Base-by-base conservation (phyloP, 2,888 invertebrate species). In the Dione vanillae region DNA sequence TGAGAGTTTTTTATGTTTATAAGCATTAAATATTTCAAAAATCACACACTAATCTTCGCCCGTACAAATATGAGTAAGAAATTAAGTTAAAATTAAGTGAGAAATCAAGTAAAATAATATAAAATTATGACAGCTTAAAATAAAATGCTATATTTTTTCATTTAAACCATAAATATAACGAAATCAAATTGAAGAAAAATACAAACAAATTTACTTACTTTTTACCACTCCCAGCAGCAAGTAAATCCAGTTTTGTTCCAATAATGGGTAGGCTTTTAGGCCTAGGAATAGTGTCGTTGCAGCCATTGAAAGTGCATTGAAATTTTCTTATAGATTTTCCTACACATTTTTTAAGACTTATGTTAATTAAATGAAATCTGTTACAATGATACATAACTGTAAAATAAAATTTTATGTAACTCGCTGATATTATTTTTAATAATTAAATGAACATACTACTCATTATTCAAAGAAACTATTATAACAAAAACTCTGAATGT, bases 231-330 rank as follows among this genome's bases (percentile, higher is more conserved):
- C 92, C 91, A 69, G 87, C 82, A 16, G 80, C 75, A 40, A 88
- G 81, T 62, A 94, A 86, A 76, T 94, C 91, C 71, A 94, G 82
- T 76, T 91, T 89, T n/a, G 94, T 94, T 1, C 94, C 94, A 72
- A 95, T 76, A 35, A 94, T 5, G 2, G 95, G 95, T 65, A 94
- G 79, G 47, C 91, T 85, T 82, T 82, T 93, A 12, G 94, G 90
- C 75, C 84, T 86, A 2, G 95, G 95, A 80, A 94, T 94, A 67
- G 91, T 84, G 52, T 86, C 69, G 92, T 85, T 19, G 81, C 76
- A 68, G 20, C 16, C 37, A 11, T 45, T 61, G 14, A 79, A 75
- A 58, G 54, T 41, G 16, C 35, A 40, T 64, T 58, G 27, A 45
- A 49, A 47, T 58, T 62, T 65, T 40, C 72, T 43, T 35, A 61